These are phyloP conservation scores for Leptinotarsa texana DNA, from an alignment of 1,140 invertebrate species.

Conservation along the genomic window DNA sequence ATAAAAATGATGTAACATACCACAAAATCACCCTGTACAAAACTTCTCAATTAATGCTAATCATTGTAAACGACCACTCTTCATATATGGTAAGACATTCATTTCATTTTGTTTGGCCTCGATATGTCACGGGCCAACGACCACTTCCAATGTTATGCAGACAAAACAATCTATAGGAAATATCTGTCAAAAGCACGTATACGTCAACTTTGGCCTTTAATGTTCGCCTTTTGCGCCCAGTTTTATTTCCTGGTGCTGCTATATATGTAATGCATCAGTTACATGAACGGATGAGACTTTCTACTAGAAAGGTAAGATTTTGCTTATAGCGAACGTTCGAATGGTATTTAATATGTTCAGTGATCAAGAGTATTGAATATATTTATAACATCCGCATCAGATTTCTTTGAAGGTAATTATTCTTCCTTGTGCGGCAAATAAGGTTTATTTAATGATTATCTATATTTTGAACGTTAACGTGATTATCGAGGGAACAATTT, in stretches of 20 bases:
- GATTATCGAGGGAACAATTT: too few relatives aligned
- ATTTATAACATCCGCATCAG: too few relatives aligned
- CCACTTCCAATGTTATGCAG: conserved; percentile 38
- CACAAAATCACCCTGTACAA: neutral
- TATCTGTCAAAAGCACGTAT: conserved; percentile 25
- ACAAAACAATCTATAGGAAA: conserved; percentile 38
- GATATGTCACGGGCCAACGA: conserved; percentile 39
- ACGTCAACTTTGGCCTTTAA: conserved; percentile 25
- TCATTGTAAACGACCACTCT: conserved; percentile 5
- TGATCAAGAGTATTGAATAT: too few relatives aligned
- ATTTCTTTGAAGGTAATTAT: too few relatives aligned
- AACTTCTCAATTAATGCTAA: conserved; percentile 8
- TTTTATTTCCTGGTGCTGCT: conserved; percentile 10
- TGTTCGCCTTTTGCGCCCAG: conserved; percentile 11
- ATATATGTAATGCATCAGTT: conserved; percentile 7
- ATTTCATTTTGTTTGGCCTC: conserved; percentile 32
- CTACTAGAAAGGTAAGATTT: neutral
- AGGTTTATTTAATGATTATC: too few relatives aligned
- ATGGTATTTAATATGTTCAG: too few relatives aligned
- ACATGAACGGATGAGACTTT: neutral
- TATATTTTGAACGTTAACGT: too few relatives aligned
- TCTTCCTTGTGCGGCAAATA: too few relatives aligned
- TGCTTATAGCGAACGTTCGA: neutral
- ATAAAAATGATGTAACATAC: too few relatives aligned
- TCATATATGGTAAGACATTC: conserved; percentile 25